Base-by-base conservation (phyloP, 2,888 invertebrate species). In the Macaria notata region DNA sequence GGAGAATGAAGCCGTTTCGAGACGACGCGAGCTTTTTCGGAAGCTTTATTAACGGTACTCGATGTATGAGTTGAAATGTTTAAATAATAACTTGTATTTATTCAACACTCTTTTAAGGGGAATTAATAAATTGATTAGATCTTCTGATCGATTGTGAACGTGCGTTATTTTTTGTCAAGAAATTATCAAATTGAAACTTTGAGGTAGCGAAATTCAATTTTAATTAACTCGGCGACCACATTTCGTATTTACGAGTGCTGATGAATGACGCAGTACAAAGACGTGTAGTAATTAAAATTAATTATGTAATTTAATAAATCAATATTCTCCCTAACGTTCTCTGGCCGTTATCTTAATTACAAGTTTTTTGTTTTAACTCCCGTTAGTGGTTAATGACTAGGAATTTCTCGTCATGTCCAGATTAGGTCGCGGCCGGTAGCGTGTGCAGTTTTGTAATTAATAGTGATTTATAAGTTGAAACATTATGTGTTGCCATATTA, bases 391-490 rank as follows among this genome's bases (percentile, higher is more conserved):
- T 71, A 74, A 71, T 71, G 63, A 72, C 52, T 71, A 63, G 69
- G 64, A 64, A 66, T 73, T 36, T 71, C 73, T 70, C 59, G 74
- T 64, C 69, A 69, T 49, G 71, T 70, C 65, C 62, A 68, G 69
- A 68, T 69, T 73, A 56, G 62, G 63, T 54, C 64, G 72, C 68
- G 64, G 68, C 64, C 56, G 49, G 68, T 70, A 75, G 69, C 68
- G 65, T 60, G 64, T 60, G 64, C 49, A 38, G 49, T 50, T 55
- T 56, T 55, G 36, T 61, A 62, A 65, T 66, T 62, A 66, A 46
- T 54, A 49, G 42, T 52, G 62, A 61, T 67, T 67, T 65, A 65
- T 63, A 55, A 49, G 55, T 61, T 49, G 54, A 53, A 62, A 47
- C 61, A 61, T 62, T 61, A 61, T 44, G 38, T 46, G 46, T 52